These are phyloP conservation scores for Myotis brandtii DNA, from an alignment of 2,113 vertebrate genomes.

Conservation along the genomic window DNA sequence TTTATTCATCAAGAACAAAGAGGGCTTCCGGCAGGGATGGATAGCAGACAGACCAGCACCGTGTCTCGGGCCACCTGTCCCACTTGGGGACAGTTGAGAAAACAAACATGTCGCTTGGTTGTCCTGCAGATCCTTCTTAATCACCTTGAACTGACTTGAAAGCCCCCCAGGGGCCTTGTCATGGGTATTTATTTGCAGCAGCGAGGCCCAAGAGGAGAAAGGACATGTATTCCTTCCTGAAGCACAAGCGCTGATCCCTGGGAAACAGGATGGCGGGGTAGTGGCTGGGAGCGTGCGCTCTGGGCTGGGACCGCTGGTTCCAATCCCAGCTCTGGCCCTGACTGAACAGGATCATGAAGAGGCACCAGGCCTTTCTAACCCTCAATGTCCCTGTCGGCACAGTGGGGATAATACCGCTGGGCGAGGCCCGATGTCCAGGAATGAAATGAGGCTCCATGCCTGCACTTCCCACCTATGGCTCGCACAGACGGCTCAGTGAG, in stretches of 20 bases:
- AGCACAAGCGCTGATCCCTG: background rate
- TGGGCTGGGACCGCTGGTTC: background rate
- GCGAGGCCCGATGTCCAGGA: background rate
- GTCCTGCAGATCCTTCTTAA: constrained; percentile 33
- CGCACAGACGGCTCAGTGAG: background rate
- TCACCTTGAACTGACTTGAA: background rate
- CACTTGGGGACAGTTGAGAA: background rate
- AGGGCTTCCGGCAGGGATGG: background rate
- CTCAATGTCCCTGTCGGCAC: background rate
- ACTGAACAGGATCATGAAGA: background rate
- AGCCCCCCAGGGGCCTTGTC: background rate
- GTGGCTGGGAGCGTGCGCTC: background rate
- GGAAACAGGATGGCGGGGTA: background rate
- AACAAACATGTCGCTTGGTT: background rate
- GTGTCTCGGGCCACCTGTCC: background rate
- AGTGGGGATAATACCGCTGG: background rate
- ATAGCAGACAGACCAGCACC: background rate
- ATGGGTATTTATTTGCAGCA: constrained; percentile 31
- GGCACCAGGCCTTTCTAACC: background rate
- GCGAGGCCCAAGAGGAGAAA: background rate
- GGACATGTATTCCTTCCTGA: background rate
- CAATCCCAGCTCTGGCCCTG: background rate
- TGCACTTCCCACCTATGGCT: fast-evolving
- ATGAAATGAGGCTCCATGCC: background rate
- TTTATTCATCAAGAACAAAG: constrained; percentile 41